Evolutionary conservation across 2,113 vertebrate genomes (phyloP).

Genomic region (Antennarius striatus): DNA sequence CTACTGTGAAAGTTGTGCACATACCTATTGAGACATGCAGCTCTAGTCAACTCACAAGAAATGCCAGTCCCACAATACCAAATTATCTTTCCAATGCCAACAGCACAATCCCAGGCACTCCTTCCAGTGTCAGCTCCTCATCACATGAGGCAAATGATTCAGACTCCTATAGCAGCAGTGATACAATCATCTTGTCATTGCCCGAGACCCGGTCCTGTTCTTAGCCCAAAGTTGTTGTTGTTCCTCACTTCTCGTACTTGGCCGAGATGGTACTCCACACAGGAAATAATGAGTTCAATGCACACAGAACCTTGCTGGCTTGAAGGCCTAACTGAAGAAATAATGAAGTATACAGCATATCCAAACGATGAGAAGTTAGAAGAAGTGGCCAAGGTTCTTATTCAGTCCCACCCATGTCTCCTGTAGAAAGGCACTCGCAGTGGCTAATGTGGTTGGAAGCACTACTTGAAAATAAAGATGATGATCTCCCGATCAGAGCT

Average conservation of each 20-base stretch:
- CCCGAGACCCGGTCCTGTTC: neutral
- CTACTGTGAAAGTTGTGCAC: conserved; percentile 1
- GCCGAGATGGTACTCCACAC: neutral
- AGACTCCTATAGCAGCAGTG: neutral
- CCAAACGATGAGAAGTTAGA: neutral
- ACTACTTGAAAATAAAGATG: conserved; percentile 2
- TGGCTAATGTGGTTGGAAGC: neutral
- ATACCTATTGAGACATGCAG: neutral
- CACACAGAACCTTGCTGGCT: neutral
- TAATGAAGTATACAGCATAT: neutral
- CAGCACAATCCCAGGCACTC: neutral
- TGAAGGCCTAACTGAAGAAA: neutral
- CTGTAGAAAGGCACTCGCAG: neutral
- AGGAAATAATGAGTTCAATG: neutral
- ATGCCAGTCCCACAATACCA: too few species aligned
- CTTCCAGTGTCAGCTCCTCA: neutral
- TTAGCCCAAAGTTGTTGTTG: neutral
- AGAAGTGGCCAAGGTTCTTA: neutral
- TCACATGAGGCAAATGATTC: neutral
- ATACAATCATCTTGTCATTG: neutral
- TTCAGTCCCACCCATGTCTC: neutral
- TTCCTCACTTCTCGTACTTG: neutral
- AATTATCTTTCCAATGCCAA: too few species aligned
- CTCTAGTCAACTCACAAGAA: neutral
- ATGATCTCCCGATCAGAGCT: neutral